Conservation (phyloP, 1,140 invertebrate species). For the Elymnias hypermnestra region DNA sequence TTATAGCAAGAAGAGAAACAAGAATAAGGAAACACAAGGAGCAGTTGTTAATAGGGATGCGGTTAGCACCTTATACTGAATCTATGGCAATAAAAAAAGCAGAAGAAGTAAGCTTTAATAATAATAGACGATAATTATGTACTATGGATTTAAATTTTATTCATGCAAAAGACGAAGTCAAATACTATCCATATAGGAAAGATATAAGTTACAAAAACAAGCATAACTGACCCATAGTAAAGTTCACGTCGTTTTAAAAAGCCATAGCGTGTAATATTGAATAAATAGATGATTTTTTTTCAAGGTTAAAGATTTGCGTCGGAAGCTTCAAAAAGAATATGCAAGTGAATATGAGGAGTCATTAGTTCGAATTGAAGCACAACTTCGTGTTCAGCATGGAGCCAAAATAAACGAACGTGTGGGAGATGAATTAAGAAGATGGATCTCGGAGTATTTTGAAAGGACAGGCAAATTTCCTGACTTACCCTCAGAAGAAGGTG, state of each 20-base stretch:
- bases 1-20: constrained; percentile 82
- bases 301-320: constrained; percentile 77
- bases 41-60: constrained; percentile 91
- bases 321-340: constrained; percentile 79
- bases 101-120: constrained; percentile 46
- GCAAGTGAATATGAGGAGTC: constrained; percentile 79
- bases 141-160: too few species aligned
- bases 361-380: constrained; percentile 76
- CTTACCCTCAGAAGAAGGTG: constrained; percentile 92
- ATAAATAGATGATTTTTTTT: too few species aligned
- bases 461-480: constrained; percentile 93
- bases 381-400: constrained; percentile 79
- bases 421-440: constrained; percentile 88
- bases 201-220: too few species aligned
- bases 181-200: too few species aligned
- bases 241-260: too few species aligned
- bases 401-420: constrained; percentile 87
- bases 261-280: too few species aligned
- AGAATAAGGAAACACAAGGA: constrained; percentile 85
- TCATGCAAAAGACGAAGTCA: too few species aligned
- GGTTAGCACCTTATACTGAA: constrained; percentile 71
- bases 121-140: background rate
- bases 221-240: too few species aligned
- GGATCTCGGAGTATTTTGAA: constrained; percentile 87
- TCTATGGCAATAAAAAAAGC: constrained; percentile 62